Base-by-base conservation (phyloP, 2,113 vertebrate species). In the Colaptes auratus region DNA sequence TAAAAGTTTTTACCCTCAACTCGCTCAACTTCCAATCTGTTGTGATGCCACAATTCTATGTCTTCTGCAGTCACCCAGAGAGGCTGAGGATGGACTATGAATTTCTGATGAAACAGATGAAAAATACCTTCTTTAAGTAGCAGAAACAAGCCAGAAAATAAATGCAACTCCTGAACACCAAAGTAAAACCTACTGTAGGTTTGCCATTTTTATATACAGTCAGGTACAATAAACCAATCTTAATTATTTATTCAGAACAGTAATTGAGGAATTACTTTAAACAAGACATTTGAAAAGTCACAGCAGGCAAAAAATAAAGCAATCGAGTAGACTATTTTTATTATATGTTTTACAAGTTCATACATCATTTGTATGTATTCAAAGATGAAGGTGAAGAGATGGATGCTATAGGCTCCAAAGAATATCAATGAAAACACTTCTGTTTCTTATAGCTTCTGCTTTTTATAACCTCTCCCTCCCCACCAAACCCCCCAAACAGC, bases 1-100 rank as follows among this genome's bases (percentile, higher is more conserved):
- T 72, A 89, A 89, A 96, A 89, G 30, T 31, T 75, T 95, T 96
- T 95, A 94, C 92, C 92, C 92, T 92, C 81, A 82, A 93, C 79
- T 94, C 2, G 73, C 90, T 93, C 93, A 90, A 95, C 71, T 95
- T 96, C 91, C 89, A 94, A 89, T 91, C 85, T 85, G 52, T 35
- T 93, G 94, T 87, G 91, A 88, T 76, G 82, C 35, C 92, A 95
- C 89, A 95, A 94, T 85, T 91, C 81, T 94, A 92, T 58, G 91
- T 92, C 82, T 92, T 93, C 94, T 92, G 89, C 84, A 90, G 92
- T 89, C 95, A 94, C 74, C 59, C 81, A 95, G 83, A 93, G n/a
- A 94, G 67, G 91, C 75, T 96, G 94, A 92, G 46, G 89, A 91
- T 19, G 84, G 79, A 87, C 84, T 96, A 96, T 16, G 79, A 96